Conservation (phyloP, 1,140 invertebrate genomes). For the Marisa cornuarietis region DNA sequence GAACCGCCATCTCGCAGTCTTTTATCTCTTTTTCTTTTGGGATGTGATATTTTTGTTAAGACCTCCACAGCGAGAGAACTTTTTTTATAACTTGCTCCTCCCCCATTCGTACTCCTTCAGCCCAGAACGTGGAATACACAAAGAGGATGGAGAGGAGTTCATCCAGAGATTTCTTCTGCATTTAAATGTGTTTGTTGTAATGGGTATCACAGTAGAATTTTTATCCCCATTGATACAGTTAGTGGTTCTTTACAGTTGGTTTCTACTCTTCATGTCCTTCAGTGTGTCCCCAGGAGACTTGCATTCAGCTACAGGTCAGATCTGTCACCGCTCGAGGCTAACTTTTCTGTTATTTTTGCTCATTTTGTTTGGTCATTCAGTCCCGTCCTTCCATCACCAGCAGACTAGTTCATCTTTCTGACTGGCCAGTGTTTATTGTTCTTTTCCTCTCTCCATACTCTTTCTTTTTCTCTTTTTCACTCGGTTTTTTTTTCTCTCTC, state of each 20-base stretch:
- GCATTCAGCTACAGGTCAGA: neutral
- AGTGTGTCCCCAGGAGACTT: neutral
- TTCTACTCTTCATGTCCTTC: neutral
- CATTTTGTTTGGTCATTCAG: neutral
- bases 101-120: too few relatives aligned
- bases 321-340: neutral
- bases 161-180: too few relatives aligned
- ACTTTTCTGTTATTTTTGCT: neutral
- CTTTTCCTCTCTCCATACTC: neutral
- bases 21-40: too few relatives aligned
- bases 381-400: neutral
- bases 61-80: too few relatives aligned
- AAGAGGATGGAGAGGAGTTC: too few relatives aligned
- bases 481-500: neutral
- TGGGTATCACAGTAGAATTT: too few relatives aligned
- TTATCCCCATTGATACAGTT: neutral
- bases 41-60: too few relatives aligned
- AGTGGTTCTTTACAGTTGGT: neutral
- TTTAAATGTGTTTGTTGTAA: too few relatives aligned
- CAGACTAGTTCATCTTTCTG: neutral
- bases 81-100: too few relatives aligned
- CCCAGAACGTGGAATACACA: too few relatives aligned
- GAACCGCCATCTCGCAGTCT: too few relatives aligned
- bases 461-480: neutral
- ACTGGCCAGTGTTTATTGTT: neutral